These are phyloP conservation scores for Mus minutoides DNA, from an alignment of 2,797 vertebrate genomes.

Conservation along the genomic window DNA sequence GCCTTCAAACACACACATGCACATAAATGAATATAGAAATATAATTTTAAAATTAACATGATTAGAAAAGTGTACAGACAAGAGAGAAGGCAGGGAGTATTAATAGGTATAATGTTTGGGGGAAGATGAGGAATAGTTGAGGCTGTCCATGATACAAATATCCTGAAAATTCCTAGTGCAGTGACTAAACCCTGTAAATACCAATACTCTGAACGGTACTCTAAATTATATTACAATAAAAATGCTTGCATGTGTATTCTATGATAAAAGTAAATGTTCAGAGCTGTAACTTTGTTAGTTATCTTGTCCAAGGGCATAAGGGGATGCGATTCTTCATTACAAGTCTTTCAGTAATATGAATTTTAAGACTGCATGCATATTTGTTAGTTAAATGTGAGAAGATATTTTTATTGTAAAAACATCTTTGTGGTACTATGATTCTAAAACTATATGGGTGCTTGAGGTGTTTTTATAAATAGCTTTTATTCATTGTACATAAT, in stretches of 20 bases:
- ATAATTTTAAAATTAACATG: not conserved
- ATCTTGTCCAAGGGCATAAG: not conserved
- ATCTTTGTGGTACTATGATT: not conserved
- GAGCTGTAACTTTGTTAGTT: not conserved
- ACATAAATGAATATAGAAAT: not conserved
- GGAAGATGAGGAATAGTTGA: rapidly evolving
- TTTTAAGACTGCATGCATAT: not conserved
- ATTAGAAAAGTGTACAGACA: not conserved
- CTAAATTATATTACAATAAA: not conserved
- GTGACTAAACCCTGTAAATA: not conserved
- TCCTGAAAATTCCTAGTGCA: not conserved
- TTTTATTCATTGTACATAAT: not conserved
- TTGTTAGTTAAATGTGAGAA: not conserved
- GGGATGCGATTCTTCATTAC: not conserved
- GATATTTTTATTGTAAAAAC: not conserved
- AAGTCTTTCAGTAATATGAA: not conserved
- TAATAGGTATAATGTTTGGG: not conserved
- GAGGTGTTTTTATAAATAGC: not conserved
- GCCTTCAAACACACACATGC: not conserved
- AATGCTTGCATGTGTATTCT: not conserved
- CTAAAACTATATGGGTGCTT: not conserved
- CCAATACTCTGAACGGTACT: not conserved
- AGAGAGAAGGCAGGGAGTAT: not conserved
- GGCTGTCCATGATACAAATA: not conserved
- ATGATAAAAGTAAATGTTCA: not conserved